Percentiles rank a stretch among this genome's conserved stretches.
Evolutionary conservation across 2,888 invertebrate species (phyloP).

Genomic region (Rhynchonema sp.): DNA sequence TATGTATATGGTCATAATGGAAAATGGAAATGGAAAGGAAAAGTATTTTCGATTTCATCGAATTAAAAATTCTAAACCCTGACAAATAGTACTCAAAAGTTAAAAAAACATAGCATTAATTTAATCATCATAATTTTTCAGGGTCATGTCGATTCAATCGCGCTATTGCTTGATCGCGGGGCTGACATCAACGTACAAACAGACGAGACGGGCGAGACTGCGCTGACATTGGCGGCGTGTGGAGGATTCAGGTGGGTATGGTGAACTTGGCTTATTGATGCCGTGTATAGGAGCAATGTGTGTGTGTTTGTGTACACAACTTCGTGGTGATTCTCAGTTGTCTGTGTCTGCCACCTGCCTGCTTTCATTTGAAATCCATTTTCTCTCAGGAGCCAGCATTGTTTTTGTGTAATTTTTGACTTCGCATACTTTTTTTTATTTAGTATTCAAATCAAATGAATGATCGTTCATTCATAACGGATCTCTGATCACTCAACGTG

Average conservation of each 20-base stretch:
- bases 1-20: too few relatives aligned
- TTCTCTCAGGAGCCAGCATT: neutral
- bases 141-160: slow-evolving; percentile 95
- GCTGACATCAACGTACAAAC: slow-evolving; percentile 95
- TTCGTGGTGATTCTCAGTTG: neutral
- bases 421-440: too few relatives aligned
- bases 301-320: neutral
- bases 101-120: too few relatives aligned
- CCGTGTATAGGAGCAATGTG: neutral
- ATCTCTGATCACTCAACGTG: too few relatives aligned
- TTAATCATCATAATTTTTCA: too few relatives aligned
- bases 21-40: too few relatives aligned
- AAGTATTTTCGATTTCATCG: too few relatives aligned
- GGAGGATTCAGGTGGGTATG: slow-evolving; percentile 45
- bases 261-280: neutral
- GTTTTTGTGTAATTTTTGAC: neutral
- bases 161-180: slow-evolving; percentile 48
- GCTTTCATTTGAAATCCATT: neutral
- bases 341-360: neutral
- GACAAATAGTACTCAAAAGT: too few relatives aligned
- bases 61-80: too few relatives aligned
- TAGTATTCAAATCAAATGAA: too few relatives aligned
- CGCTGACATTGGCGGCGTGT: slow-evolving; percentile 75
- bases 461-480: too few relatives aligned
- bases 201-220: slow-evolving; percentile 93